These are phyloP conservation scores for Grammomys surdaster DNA, from an alignment of 2,113 vertebrate species.

Conservation along the genomic window DNA sequence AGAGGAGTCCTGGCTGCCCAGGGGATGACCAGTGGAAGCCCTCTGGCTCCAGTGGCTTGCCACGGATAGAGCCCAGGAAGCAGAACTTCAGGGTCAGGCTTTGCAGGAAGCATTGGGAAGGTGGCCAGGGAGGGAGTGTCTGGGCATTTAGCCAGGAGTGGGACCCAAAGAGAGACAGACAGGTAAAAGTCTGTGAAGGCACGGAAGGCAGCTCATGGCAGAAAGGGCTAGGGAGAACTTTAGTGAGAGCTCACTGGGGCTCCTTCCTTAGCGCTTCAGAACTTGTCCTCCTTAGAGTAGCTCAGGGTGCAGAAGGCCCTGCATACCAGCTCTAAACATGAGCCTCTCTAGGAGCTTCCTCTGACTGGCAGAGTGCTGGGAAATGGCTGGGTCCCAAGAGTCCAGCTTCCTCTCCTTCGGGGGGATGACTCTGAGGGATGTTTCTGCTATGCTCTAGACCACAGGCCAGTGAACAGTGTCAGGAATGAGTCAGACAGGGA, in stretches of 20 bases:
- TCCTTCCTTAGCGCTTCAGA: neutral
- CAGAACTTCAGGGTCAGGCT: neutral
- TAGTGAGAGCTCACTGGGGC: neutral
- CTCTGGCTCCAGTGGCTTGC: neutral
- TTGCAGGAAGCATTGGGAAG: neutral
- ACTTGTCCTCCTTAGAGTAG: neutral
- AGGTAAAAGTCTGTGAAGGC: neutral
- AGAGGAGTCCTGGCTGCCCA: neutral
- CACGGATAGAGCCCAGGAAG: neutral
- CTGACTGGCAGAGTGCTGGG: neutral
- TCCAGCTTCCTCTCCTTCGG: neutral
- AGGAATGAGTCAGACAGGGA: neutral
- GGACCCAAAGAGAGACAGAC: neutral
- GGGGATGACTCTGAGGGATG: neutral
- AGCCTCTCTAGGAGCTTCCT: neutral
- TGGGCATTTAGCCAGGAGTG: neutral
- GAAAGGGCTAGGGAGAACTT: neutral
- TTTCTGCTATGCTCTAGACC: neutral
- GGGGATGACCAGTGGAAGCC: neutral
- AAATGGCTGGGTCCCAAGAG: neutral
- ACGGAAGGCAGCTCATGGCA: neutral
- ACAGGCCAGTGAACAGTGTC: neutral
- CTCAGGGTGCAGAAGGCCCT: neutral
- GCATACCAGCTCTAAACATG: neutral
- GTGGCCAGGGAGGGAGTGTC: neutral